Evolutionary conservation across 2,113 vertebrate genomes (phyloP), one percentile per base, ranked within the genome.

Genomic region (Pica pica): DNA sequence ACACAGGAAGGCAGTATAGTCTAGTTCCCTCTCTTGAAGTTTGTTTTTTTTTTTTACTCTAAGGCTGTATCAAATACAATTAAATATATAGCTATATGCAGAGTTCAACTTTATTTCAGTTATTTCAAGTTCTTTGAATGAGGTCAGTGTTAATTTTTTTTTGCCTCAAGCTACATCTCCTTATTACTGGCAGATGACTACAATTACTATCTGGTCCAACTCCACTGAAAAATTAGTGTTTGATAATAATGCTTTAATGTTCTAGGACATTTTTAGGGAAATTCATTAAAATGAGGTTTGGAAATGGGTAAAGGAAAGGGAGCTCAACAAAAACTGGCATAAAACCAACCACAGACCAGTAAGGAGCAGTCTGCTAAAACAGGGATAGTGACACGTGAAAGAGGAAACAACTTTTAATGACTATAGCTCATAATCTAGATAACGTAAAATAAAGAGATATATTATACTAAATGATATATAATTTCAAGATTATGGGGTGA

Each of bases 121-220:
- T 79, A 57, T 89, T 87, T 95, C 46, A 67, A 71, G 57, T 82
- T 76, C 83, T 96, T 69, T 86, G 39, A 93, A 93, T 88, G 31
- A 95, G 31, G 16, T 65, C 6, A 14, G 13, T 71, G n/a, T 57
- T 80, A 49, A 55, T 11, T 42, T 81, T 52, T 52, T 81, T 93
- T 89, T 87, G 50, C 59, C 80, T 95, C 30, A 61, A 93, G 35
- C 59, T 70, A 55, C 0, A 0, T 84, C 57, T 94, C 17, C 56
- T 89, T 91, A 85, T 63, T 79, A 92, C 30, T 79, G 56, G 82
- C 41, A 64, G 47, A 75, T n/a, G 39, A 87, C 7, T 39, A 22
- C 0, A 1, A 93, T 41, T 91, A 16, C 42, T 56, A 5, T 84
- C 41, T 91, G 20, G 10, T 35, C 70, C 59, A 92, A 12, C 49